phyloP scores from a whole-genome alignment of 2,113 vertebrate genomes.

The Elachura formosa region DNA sequence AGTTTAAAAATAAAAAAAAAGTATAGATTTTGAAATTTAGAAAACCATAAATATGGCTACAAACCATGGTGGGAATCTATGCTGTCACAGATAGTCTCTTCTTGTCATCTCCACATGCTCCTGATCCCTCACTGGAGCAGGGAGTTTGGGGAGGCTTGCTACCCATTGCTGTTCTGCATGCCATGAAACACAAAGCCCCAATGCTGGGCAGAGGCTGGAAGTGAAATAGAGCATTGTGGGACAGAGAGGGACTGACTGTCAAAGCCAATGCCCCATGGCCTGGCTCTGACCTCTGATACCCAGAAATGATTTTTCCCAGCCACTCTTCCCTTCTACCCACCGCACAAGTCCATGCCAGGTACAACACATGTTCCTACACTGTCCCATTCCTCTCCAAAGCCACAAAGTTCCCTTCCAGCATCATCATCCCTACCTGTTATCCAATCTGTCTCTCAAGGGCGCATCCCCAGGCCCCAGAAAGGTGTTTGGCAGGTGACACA shows the following conservation, averaged over 20 bases:
- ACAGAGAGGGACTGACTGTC: not conserved
- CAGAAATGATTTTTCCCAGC: not conserved
- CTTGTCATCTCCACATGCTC: rapidly evolving
- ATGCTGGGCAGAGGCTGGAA: not conserved
- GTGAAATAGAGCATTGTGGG: not conserved
- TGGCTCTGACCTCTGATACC: not conserved
- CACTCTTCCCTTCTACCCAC: not conserved
- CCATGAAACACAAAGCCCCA: rapidly evolving
- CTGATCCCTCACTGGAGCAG: not conserved
- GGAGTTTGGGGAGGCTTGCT: not conserved
- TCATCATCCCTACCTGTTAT: not conserved
- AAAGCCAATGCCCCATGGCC: not conserved
- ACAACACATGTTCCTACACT: not conserved
- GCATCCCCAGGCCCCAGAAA: not conserved
- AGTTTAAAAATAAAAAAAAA: not conserved
- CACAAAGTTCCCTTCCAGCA: not conserved
- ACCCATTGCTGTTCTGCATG: not conserved
- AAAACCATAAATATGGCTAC: not conserved
- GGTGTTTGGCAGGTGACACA: not conserved
- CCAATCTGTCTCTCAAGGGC: not conserved
- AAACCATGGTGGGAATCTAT: not conserved
- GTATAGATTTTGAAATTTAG: not conserved
- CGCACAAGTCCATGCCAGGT: no score
- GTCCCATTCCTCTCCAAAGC: not conserved
- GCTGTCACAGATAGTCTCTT: not conserved